phyloP scores from a whole-genome alignment of 2,797 vertebrate genomes.

The Balearica regulorum region DNA sequence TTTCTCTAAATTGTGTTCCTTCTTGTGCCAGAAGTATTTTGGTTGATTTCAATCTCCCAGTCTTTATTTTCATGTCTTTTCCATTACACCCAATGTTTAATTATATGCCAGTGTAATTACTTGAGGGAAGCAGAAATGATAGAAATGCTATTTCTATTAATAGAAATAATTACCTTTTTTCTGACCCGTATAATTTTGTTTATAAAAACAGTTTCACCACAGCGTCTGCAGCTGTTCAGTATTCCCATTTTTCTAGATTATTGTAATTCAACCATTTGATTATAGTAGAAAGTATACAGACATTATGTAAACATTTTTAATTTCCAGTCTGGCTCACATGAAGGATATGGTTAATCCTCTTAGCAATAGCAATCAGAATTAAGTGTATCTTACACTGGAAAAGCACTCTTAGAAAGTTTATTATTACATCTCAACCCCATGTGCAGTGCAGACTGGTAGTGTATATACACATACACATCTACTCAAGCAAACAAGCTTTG shows the following conservation, averaged over 20 bases:
- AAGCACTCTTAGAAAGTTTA: background rate
- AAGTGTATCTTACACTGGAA: background rate
- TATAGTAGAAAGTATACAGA: background rate
- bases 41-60: background rate
- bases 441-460: background rate
- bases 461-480: background rate
- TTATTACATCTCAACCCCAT: background rate
- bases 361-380: background rate
- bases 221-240: background rate
- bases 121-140: background rate
- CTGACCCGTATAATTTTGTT: background rate
- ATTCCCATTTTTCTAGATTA: background rate
- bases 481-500: background rate
- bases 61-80: background rate
- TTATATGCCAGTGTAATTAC: background rate
- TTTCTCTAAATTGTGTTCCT: background rate
- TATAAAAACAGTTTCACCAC: background rate
- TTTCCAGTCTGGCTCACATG: background rate
- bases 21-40: background rate
- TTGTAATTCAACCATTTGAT: background rate
- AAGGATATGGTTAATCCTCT: background rate
- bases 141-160: background rate
- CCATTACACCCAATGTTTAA: background rate
- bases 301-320: background rate
- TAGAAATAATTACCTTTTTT: background rate